These are phyloP conservation scores for Perodicticus potto DNA, from an alignment of 2,797 vertebrate genomes.

Conservation along the genomic window DNA sequence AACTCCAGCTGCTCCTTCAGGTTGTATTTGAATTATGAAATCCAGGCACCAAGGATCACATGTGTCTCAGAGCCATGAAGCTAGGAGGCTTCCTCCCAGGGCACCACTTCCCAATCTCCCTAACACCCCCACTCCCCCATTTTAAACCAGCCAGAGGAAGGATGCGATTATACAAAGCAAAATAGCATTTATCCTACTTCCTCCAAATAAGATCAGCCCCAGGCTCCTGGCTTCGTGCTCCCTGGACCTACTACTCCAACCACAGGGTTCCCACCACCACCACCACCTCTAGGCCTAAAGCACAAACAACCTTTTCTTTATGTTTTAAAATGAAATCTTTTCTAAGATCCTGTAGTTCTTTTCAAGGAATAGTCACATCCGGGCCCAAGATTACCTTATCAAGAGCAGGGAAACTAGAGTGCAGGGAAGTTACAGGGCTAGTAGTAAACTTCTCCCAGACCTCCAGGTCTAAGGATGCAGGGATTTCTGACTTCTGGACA, in stretches of 20 bases:
- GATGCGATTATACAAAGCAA: conserved; percentile 70
- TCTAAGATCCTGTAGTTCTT: neutral
- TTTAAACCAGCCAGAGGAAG: conserved; percentile 73
- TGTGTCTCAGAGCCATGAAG: neutral
- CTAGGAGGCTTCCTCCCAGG: neutral
- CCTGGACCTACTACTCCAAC: neutral
- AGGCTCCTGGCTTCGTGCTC: neutral
- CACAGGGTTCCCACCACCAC: neutral
- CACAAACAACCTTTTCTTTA: neutral
- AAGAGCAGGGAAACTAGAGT: no score
- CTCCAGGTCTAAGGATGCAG: neutral
- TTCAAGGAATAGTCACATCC: neutral
- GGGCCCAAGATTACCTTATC: neutral
- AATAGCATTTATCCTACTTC: conserved; percentile 69
- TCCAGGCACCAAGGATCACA: neutral
- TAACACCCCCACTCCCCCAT: neutral
- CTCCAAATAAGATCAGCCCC: conserved; percentile 64
- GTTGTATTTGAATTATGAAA: conserved; percentile 28
- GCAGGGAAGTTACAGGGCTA: neutral
- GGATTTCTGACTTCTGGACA: conserved; percentile 18
- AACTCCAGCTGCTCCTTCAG: neutral
- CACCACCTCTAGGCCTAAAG: neutral
- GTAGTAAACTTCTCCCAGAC: neutral
- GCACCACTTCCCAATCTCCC: neutral
- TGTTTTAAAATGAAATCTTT: conserved; percentile 7